These are phyloP conservation scores for Corapipo altera DNA, from an alignment of 2,113 vertebrate species.

Conservation along the genomic window DNA sequence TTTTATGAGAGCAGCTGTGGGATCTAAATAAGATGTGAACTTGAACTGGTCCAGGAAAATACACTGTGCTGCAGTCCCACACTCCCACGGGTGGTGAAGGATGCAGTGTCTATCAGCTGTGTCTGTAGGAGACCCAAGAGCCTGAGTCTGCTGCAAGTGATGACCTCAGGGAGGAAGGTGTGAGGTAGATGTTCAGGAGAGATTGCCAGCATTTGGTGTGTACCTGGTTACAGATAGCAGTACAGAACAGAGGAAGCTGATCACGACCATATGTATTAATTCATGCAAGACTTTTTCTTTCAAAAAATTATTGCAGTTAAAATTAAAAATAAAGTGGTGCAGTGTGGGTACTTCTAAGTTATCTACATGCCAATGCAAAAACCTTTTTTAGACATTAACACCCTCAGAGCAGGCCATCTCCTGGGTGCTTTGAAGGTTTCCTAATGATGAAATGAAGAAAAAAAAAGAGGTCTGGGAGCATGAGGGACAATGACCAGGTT, in stretches of 20 bases:
- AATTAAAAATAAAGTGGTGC: background rate
- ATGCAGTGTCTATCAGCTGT: background rate
- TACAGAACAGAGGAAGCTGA: background rate
- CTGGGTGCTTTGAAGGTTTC: background rate
- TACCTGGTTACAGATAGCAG: background rate
- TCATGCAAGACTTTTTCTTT: background rate
- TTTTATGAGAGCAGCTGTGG: background rate
- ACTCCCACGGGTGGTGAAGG: background rate
- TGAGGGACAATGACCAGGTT: background rate
- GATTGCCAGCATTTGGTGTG: background rate
- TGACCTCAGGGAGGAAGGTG: background rate
- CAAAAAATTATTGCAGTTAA: background rate
- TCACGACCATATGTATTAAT: background rate
- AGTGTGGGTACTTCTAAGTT: background rate
- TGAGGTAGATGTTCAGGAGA: fast-evolving
- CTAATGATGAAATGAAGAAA: background rate
- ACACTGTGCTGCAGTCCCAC: background rate
- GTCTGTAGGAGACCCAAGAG: background rate
- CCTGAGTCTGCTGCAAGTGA: background rate
- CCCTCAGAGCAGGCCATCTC: background rate
- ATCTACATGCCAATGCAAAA: background rate
- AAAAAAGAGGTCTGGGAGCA: background rate
- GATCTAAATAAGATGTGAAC: background rate
- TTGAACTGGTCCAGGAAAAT: background rate
- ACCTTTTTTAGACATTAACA: background rate